A percentile compares a stretch with the other conserved stretches of the same genome.
Evolutionary conservation across 2,888 invertebrate species (phyloP).

Genomic region (Crocallis elinguaria): DNA sequence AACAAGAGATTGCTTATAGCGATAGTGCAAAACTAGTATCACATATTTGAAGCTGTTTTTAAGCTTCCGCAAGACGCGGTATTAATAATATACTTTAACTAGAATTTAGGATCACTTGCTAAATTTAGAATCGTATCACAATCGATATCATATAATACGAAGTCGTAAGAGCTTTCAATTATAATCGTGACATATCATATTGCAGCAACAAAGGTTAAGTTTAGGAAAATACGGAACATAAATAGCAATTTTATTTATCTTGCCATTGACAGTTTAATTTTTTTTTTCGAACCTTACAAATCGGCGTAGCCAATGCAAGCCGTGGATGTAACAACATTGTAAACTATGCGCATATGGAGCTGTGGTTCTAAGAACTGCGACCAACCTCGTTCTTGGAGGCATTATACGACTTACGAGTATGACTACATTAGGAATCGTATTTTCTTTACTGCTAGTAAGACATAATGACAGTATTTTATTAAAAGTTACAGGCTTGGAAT

Average conservation of each 20-base stretch:
- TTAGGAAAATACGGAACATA: too few species aligned
- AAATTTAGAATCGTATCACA: neutral
- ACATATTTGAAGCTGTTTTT: too few species aligned
- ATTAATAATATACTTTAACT: neutral
- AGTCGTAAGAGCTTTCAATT: too few species aligned
- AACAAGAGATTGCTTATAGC: too few species aligned
- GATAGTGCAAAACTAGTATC: too few species aligned
- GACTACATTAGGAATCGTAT: slow-evolving; percentile 10
- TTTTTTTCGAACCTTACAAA: too few species aligned
- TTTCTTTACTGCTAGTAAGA: neutral
- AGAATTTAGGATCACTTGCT: neutral
- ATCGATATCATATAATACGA: neutral
- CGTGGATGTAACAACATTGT: slow-evolving; percentile 60
- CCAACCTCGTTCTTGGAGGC: slow-evolving; percentile 31
- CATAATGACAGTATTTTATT: too few species aligned
- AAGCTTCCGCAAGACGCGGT: too few species aligned
- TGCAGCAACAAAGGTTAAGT: too few species aligned
- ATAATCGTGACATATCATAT: too few species aligned
- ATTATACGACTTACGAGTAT: slow-evolving; percentile 15
- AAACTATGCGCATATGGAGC: slow-evolving; percentile 49
- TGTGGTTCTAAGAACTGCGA: slow-evolving; percentile 31
- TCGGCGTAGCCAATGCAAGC: too few species aligned
- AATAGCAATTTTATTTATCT: slow-evolving; percentile 55
- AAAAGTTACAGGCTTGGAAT: too few species aligned
- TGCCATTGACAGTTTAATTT: slow-evolving; percentile 50